A percentile compares a stretch with the other conserved stretches of the same genome.
Evolutionary conservation across 2,888 invertebrate genomes (phyloP).

Genomic region (Ectropis crepuscularia): DNA sequence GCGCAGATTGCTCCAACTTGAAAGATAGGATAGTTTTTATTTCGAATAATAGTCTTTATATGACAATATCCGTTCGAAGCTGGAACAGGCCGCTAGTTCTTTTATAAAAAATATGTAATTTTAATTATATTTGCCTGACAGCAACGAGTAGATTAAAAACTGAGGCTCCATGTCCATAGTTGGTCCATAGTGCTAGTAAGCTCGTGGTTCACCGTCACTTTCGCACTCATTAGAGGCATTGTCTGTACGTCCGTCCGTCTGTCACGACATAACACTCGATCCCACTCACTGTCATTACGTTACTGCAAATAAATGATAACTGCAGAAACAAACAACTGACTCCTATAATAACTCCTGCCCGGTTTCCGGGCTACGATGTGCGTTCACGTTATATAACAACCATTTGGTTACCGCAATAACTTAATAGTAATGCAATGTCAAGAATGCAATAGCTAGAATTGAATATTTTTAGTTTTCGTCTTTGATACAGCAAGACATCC

Average conservation of each 20-base stretch:
- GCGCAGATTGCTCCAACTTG: too few species aligned
- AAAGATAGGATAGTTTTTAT: too few species aligned
- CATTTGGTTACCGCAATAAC: not conserved
- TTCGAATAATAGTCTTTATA: too few species aligned
- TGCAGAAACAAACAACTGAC: slow-evolving; percentile 10
- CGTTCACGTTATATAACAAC: not conserved
- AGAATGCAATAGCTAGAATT: too few species aligned
- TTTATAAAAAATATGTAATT: too few species aligned
- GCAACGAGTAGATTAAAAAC: too few species aligned
- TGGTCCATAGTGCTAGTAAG: slow-evolving; percentile 22
- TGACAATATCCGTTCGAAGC: too few species aligned
- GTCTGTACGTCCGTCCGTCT: slow-evolving; percentile 36
- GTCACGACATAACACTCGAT: slow-evolving; percentile 28
- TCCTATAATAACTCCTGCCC: not conserved
- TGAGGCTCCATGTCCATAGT: slow-evolving; percentile 8
- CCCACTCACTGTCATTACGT: slow-evolving; percentile 26
- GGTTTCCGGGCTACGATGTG: not conserved
- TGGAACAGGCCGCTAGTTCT: too few species aligned
- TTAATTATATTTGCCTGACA: too few species aligned
- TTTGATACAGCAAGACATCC: too few species aligned
- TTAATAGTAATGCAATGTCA: too few species aligned
- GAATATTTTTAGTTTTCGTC: too few species aligned
- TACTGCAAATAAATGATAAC: slow-evolving; percentile 29
- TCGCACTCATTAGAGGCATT: slow-evolving; percentile 44
- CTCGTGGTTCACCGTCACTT: slow-evolving; percentile 46